Conservation (phyloP, 1,140 invertebrate species). For the Formica exsecta region DNA sequence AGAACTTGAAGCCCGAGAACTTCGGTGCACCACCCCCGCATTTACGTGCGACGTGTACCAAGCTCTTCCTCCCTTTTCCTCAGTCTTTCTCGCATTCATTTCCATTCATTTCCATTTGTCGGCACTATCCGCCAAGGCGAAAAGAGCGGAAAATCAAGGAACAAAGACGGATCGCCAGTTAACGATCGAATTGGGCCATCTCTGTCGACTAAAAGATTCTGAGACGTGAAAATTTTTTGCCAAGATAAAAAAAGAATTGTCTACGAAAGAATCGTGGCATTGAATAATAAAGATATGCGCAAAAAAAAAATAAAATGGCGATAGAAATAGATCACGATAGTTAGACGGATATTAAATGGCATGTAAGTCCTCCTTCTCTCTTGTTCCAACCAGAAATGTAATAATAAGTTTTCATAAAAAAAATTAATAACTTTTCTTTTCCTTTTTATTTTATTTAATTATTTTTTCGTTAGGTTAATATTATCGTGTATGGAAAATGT, state of each 20-base stretch:
- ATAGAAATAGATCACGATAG: neutral
- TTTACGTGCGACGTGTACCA: slow-evolving; percentile 29
- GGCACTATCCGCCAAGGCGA: neutral
- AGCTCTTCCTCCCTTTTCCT: neutral
- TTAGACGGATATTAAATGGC: neutral
- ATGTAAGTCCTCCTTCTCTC: neutral
- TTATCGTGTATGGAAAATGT: neutral
- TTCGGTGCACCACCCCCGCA: neutral
- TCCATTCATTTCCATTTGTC: slow-evolving; percentile 58
- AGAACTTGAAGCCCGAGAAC: slow-evolving; percentile 30
- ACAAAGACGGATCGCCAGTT: slow-evolving; percentile 31
- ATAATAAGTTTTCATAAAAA: neutral
- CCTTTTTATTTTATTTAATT: neutral
- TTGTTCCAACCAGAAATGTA: neutral
- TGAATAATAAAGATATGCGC: slow-evolving; percentile 5
- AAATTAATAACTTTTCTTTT: neutral
- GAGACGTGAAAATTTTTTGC: slow-evolving; percentile 4
- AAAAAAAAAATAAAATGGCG: slow-evolving; percentile 1
- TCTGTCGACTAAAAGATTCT: neutral
- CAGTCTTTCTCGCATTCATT: slow-evolving; percentile 35
- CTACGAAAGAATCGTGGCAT: neutral
- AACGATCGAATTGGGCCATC: slow-evolving; percentile 50
- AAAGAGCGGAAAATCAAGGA: slow-evolving; percentile 26
- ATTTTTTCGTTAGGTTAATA: neutral
- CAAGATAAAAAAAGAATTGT: neutral